Evolutionary conservation across 2,797 vertebrate genomes (phyloP).

Genomic region (Nothura maculosa): DNA sequence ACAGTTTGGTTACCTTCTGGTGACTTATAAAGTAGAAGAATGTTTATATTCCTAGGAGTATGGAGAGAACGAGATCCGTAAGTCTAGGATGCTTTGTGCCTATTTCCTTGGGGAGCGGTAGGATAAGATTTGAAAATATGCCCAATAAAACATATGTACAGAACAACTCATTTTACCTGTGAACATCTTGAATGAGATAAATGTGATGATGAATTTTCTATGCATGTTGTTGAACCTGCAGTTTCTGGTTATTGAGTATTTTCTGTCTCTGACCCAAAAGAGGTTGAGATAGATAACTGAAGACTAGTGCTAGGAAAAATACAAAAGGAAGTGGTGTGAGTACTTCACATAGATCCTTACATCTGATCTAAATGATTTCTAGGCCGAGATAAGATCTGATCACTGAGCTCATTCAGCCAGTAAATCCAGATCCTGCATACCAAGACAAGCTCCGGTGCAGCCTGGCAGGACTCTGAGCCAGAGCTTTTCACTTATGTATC

Average conservation of each 20-base stretch:
- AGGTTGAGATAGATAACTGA: neutral
- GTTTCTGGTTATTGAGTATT: neutral
- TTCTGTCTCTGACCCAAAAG: neutral
- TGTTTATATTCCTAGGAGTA: neutral
- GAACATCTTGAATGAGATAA: neutral
- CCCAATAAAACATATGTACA: neutral
- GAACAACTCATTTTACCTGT: conserved; percentile 10
- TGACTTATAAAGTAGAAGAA: neutral
- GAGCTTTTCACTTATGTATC: neutral
- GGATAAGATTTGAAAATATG: neutral
- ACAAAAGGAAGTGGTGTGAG: neutral
- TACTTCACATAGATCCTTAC: neutral
- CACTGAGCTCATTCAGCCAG: neutral
- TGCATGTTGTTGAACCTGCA: neutral
- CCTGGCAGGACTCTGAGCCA: neutral
- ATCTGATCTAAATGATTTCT: neutral
- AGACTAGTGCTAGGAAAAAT: neutral
- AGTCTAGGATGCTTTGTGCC: neutral
- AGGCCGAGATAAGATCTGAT: neutral
- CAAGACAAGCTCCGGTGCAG: neutral
- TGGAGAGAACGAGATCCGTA: neutral
- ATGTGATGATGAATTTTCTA: neutral
- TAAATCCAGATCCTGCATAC: neutral
- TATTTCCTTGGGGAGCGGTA: neutral
- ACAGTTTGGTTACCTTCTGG: neutral